phyloP scores from a whole-genome alignment of 2,888 invertebrate genomes.

The Rhyacophila evoluta region DNA sequence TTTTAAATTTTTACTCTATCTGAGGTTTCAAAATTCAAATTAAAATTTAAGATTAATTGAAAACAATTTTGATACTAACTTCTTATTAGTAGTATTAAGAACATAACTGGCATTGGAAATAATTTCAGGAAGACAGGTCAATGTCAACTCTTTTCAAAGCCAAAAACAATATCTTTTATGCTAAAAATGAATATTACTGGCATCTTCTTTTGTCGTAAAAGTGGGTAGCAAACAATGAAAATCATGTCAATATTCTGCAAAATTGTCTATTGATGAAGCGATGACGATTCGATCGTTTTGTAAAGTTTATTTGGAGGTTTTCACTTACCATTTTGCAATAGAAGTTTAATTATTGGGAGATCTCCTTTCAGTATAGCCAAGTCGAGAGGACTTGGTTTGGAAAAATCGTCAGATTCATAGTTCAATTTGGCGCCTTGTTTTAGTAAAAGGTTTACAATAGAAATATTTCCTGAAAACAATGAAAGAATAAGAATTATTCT shows the following conservation, averaged over 20 bases:
- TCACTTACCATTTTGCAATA: constrained; percentile 75
- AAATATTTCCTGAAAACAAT: constrained; percentile 76
- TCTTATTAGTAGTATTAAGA: no score
- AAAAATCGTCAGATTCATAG: constrained; percentile 72
- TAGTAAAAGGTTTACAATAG: constrained; percentile 82
- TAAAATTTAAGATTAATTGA: no score
- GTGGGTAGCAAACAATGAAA: background rate
- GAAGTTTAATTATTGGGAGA: constrained; percentile 76
- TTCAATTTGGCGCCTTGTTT: constrained; percentile 85
- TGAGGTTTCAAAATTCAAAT: no score
- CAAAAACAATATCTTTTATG: no score
- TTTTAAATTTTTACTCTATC: no score
- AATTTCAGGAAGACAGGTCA: no score
- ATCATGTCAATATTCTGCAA: background rate
- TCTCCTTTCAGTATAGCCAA: constrained; percentile 88
- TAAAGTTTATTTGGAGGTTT: background rate
- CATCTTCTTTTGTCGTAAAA: no score
- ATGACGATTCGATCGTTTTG: background rate
- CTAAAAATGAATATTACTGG: no score
- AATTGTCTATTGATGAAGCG: background rate
- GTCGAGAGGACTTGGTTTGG: constrained; percentile 85
- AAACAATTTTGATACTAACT: no score
- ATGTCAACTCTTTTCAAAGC: no score
- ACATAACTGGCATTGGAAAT: no score
- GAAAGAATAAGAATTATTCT: no score